A percentile compares a stretch with the other conserved stretches of the same genome.
Evolutionary conservation across 2,113 vertebrate genomes (phyloP).

Genomic region (Poeciliopsis turrubarensis): DNA sequence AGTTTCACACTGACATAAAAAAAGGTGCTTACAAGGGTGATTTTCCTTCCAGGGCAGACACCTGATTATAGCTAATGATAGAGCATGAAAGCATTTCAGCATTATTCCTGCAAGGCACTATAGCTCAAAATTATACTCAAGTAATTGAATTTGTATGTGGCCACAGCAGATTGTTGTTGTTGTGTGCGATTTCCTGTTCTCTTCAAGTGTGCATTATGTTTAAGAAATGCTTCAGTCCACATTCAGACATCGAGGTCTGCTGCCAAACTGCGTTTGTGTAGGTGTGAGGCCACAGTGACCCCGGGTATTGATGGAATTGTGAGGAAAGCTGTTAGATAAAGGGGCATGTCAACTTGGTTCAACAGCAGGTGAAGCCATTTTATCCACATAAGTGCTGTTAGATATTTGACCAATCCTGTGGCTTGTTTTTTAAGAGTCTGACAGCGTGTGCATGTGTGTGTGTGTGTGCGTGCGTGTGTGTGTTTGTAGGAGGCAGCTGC

Average conservation of each 20-base stretch:
- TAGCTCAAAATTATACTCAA: slow-evolving; percentile 1
- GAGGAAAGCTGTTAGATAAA: slow-evolving; percentile 31
- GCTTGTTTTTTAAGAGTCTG: slow-evolving; percentile 15
- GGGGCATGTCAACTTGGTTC: slow-evolving; percentile 37
- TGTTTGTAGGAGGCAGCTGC: neutral
- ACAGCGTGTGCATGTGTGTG: neutral
- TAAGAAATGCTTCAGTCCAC: slow-evolving; percentile 3
- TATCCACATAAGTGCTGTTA: slow-evolving; percentile 28
- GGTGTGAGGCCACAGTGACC: slow-evolving; percentile 28
- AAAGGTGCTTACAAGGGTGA: neutral
- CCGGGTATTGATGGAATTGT: slow-evolving; percentile 10
- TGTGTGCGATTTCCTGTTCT: slow-evolving; percentile 8
- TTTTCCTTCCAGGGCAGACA: neutral
- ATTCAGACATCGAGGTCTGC: neutral
- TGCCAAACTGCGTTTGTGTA: slow-evolving; percentile 14
- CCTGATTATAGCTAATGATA: neutral
- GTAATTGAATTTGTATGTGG: neutral
- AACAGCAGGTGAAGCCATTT: slow-evolving; percentile 36
- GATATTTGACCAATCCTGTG: slow-evolving; percentile 22
- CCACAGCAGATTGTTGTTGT: neutral
- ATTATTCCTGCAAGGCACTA: neutral
- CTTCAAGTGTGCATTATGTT: slow-evolving; percentile 5
- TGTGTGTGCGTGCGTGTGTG: neutral
- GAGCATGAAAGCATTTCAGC: neutral
- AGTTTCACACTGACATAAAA: neutral